Evolutionary conservation across 2,113 vertebrate species (phyloP).

Genomic region (cat (Felis catus)): F.catus_Fca126_mat1.0 CM031412.1:76603001-76603500

Average conservation of each 20-base stretch:
- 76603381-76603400: not conserved
- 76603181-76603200: not conserved
- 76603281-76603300: not conserved
- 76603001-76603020: not conserved
- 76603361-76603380: not conserved
- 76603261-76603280: not conserved
- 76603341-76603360: not conserved
- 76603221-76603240: not conserved
- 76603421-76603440: not conserved
- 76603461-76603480: not conserved
- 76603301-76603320: not conserved
- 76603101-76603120: not conserved
- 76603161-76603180: not conserved
- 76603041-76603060: not conserved
- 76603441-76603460: not conserved
- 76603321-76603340: not conserved
- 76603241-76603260: not conserved
- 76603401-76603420: not conserved
- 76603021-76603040: not conserved
- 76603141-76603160: not conserved
- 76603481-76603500: too few species aligned
- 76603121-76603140: not conserved
- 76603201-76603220: not conserved
- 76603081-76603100: not conserved
- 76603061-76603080: not conserved